Percentiles rank a stretch among this genome's conserved stretches.
These are phyloP conservation scores for Ciona savignyi DNA, from an alignment of 23 tunicate genomes.

Conservation along the genomic window DNA sequence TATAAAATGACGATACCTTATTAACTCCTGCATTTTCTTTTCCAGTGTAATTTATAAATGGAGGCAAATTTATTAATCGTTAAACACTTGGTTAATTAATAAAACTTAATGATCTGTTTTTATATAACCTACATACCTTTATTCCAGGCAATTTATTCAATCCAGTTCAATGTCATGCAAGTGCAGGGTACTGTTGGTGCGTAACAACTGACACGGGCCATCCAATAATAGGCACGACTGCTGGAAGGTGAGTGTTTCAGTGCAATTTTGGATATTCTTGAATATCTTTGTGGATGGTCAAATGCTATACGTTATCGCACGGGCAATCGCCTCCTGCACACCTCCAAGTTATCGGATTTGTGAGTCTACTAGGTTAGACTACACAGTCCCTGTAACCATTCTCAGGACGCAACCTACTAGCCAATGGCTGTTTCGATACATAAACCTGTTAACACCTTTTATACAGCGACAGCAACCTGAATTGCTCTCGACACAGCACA, in stretches of 20 bases:
- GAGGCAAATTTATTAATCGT: too few relatives aligned
- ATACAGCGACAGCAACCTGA: background rate
- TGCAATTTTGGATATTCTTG: too few relatives aligned
- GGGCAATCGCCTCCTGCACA: background rate
- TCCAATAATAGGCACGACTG: background rate
- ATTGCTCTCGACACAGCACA: background rate
- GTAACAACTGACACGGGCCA: background rate
- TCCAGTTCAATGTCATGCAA: background rate
- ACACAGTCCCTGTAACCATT: too few relatives aligned
- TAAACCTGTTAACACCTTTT: too few relatives aligned
- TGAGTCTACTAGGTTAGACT: background rate
- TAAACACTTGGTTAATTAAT: too few relatives aligned
- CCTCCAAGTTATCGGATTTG: background rate
- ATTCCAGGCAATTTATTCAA: background rate
- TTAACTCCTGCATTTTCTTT: background rate
- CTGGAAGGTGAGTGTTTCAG: background rate
- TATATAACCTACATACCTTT: background rate
- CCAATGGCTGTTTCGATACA: too few relatives aligned
- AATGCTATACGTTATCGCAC: too few relatives aligned
- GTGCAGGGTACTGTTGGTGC: background rate
- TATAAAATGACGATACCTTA: background rate
- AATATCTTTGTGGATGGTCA: too few relatives aligned
- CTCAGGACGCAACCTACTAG: too few relatives aligned
- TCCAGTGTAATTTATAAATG: too few relatives aligned
- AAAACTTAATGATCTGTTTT: too few relatives aligned